Percentiles rank a stretch among this genome's conserved stretches.
These are phyloP conservation scores for Paedocypris sp. DNA, from an alignment of 2,113 vertebrate species.

Conservation along the genomic window DNA sequence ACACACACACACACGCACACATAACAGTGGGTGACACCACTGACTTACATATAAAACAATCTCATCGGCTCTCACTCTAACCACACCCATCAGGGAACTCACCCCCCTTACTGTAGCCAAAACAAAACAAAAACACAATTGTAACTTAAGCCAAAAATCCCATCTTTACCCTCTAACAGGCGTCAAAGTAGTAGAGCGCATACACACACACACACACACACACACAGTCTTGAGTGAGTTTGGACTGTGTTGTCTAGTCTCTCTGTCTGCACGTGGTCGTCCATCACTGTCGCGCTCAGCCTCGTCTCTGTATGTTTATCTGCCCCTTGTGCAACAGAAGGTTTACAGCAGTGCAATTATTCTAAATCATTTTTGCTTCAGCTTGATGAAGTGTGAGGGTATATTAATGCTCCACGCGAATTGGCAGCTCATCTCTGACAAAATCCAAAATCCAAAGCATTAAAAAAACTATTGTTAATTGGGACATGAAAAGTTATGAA, in stretches of 20 bases:
- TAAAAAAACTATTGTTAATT: too few species aligned
- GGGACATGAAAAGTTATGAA: too few species aligned
- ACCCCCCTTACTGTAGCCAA: too few species aligned
- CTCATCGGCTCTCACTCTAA: too few species aligned
- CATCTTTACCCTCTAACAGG: too few species aligned
- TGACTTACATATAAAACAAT: too few species aligned
- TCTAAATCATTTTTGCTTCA: background rate
- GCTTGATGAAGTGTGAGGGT: background rate
- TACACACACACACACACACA: background rate
- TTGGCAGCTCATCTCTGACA: background rate
- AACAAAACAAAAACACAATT: too few species aligned
- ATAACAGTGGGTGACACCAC: too few species aligned
- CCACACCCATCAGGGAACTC: too few species aligned
- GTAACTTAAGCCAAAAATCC: too few species aligned
- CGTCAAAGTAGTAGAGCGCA: too few species aligned
- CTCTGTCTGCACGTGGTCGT: conserved; percentile 2
- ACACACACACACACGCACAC: conserved; percentile 5
- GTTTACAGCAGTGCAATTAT: background rate
- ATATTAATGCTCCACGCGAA: background rate
- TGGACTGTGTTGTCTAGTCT: conserved; percentile 12
- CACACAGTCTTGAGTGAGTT: background rate
- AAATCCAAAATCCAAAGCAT: too few species aligned
- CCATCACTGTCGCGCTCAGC: background rate
- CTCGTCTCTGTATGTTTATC: background rate
- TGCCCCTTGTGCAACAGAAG: background rate